Conservation (phyloP, 2,797 vertebrate genomes). For the Pempheris klunzingeri region DNA sequence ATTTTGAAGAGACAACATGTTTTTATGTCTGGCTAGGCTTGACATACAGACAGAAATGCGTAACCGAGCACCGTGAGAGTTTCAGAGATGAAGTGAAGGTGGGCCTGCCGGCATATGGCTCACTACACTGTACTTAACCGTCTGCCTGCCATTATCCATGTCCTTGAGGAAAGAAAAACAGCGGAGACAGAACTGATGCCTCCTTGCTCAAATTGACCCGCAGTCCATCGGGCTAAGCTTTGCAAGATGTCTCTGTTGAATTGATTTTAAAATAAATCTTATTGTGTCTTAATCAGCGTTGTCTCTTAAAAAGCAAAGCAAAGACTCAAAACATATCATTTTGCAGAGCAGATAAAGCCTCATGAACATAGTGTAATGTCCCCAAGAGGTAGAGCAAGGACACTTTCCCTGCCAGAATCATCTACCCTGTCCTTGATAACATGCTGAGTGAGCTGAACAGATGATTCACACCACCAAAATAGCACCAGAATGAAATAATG, state of each 20-base stretch:
- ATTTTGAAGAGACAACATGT: not conserved
- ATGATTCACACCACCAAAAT: too few species aligned
- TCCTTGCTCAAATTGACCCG: constrained; percentile 6
- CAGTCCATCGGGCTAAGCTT: not conserved
- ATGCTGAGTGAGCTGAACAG: not conserved
- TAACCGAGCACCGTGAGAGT: not conserved
- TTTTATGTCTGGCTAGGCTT: constrained; percentile 13
- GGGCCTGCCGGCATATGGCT: not conserved
- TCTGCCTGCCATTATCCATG: not conserved
- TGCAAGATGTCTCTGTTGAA: not conserved
- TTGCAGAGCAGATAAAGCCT: not conserved
- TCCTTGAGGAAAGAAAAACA: constrained; percentile 16
- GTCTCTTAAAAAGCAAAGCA: not conserved
- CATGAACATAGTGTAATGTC: not conserved
- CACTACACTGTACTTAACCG: not conserved
- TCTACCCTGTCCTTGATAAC: not conserved
- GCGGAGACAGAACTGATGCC: not conserved
- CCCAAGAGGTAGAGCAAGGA: not conserved
- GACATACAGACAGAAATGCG: constrained; percentile 4
- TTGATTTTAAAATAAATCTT: too few species aligned
- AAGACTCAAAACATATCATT: too few species aligned
- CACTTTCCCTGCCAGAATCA: not conserved
- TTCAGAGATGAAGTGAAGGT: constrained; percentile 6
- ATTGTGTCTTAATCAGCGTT: too few species aligned
- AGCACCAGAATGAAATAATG: not conserved